A percentile compares a stretch with the other conserved stretches of the same genome.
These are phyloP conservation scores for Brassicogethes aeneus DNA, from an alignment of 2,888 invertebrate species.

Conservation along the genomic window DNA sequence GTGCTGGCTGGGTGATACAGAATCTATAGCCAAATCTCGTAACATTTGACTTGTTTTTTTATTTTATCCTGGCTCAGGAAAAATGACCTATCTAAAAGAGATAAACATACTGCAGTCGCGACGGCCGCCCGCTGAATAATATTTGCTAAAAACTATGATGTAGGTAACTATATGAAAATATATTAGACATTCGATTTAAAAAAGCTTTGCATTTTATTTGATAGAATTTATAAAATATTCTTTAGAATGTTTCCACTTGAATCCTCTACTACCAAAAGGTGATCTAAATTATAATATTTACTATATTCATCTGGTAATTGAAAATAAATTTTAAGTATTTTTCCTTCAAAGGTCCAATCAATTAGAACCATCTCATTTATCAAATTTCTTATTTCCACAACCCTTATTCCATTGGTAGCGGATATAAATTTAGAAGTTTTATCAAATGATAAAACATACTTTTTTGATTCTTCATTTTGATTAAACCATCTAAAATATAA, in stretches of 20 bases:
- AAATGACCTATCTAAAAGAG: too few relatives aligned
- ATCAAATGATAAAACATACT: slow-evolving; percentile 27
- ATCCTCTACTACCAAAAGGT: slow-evolving; percentile 55
- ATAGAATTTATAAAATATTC: slow-evolving; percentile 13
- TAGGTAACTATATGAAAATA: too few relatives aligned
- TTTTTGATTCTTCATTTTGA: slow-evolving; percentile 15
- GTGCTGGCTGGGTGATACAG: too few relatives aligned
- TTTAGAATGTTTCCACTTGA: slow-evolving; percentile 59
- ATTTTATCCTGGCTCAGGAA: too few relatives aligned
- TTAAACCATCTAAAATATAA: slow-evolving; percentile 44
- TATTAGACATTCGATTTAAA: too few relatives aligned
- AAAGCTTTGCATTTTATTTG: too few relatives aligned
- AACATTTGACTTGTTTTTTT: too few relatives aligned
- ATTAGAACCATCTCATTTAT: slow-evolving; percentile 52
- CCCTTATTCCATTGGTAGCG: slow-evolving; percentile 54
- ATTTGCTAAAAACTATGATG: too few relatives aligned
- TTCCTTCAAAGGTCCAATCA: slow-evolving; percentile 54
- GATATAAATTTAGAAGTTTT: slow-evolving; percentile 41
- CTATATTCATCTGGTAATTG: slow-evolving; percentile 46
- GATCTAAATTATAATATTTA: slow-evolving; percentile 38
- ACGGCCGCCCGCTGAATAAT: too few relatives aligned
- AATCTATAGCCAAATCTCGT: too few relatives aligned
- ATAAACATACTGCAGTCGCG: too few relatives aligned
- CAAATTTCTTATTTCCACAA: slow-evolving; percentile 56
- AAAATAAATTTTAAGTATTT: slow-evolving; percentile 49